phyloP scores from a whole-genome alignment of 2,888 invertebrate genomes.

The Drosophila merina region DNA sequence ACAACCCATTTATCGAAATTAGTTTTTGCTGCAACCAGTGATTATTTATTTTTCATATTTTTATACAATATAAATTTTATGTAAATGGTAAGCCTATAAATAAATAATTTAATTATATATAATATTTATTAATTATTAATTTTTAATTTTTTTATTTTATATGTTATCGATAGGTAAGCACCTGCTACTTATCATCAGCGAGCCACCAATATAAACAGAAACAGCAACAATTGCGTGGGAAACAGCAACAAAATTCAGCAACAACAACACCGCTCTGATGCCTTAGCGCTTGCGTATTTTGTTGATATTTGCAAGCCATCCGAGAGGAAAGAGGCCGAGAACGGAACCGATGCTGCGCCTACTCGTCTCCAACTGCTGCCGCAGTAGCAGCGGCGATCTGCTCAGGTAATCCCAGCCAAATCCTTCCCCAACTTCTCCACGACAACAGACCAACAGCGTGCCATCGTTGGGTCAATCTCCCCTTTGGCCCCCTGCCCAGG shows the following conservation, averaged over 20 bases:
- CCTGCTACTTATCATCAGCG: background rate
- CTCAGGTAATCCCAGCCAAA: constrained; percentile 60
- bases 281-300: constrained; percentile 60
- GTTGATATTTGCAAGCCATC: constrained; percentile 51
- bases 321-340: constrained; percentile 40
- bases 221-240: constrained; percentile 1
- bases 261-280: constrained; percentile 47
- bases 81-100: background rate
- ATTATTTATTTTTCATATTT: background rate
- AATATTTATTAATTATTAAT: too few species aligned
- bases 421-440: background rate
- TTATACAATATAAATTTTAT: background rate
- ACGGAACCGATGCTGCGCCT: constrained; percentile 71
- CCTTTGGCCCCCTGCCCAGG: background rate
- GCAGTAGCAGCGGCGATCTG: constrained; percentile 56
- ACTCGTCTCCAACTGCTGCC: constrained; percentile 70
- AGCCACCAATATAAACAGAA: background rate
- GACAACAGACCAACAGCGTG: background rate
- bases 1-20: background rate
- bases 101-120: background rate
- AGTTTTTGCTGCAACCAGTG: background rate
- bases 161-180: background rate
- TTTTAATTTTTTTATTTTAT: background rate
- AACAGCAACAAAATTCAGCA: constrained; percentile 15
- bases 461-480: background rate